phyloP scores from a whole-genome alignment of 2,888 invertebrate species.

The Phaedon cochleariae region DNA sequence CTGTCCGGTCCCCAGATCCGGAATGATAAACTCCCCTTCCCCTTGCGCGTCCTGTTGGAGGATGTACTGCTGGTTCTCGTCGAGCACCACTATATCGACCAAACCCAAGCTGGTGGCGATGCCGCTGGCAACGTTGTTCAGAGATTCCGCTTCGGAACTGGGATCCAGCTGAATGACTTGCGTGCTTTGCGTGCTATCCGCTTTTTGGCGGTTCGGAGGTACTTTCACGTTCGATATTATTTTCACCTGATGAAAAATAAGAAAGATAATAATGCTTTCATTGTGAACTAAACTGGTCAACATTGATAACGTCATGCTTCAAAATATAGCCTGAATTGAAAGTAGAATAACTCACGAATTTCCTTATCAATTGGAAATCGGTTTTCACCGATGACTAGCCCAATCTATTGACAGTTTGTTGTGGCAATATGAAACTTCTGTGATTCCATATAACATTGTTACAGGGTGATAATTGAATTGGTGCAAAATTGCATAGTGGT shows the following conservation, averaged over 20 bases:
- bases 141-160: conserved; percentile 66
- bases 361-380: too few relatives aligned
- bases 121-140: conserved; percentile 66
- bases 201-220: conserved; percentile 24
- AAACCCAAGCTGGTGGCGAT: conserved; percentile 68
- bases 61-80: conserved; percentile 69
- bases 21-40: conserved; percentile 58
- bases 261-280: conserved; percentile 1
- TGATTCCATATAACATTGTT: too few relatives aligned
- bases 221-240: conserved; percentile 53
- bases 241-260: conserved; percentile 40
- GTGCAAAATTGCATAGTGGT: too few relatives aligned
- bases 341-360: too few relatives aligned
- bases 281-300: too few relatives aligned
- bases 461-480: too few relatives aligned
- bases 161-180: conserved; percentile 57
- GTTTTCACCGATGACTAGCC: too few relatives aligned
- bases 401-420: too few relatives aligned
- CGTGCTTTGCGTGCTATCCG: conserved; percentile 28
- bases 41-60: conserved; percentile 51
- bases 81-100: conserved; percentile 67
- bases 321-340: too few relatives aligned
- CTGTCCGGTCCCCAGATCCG: conserved; percentile 51
- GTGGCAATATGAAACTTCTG: too few relatives aligned
- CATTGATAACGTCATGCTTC: too few relatives aligned